These are phyloP conservation scores for Fragum fragum DNA, from an alignment of 2,888 invertebrate genomes.

Conservation along the genomic window DNA sequence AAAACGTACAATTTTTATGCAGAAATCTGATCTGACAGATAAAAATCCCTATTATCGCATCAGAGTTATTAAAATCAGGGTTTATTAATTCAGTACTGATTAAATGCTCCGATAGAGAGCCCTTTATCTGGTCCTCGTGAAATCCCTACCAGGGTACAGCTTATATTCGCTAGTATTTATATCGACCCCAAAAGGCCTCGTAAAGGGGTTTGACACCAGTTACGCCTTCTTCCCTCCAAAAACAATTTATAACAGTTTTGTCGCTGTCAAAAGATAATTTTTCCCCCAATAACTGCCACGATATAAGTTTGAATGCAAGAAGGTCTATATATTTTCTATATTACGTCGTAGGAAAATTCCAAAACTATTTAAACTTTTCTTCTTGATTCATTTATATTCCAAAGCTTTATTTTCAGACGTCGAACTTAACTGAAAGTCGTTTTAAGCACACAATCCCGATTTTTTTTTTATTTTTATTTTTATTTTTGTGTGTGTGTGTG, in stretches of 20 bases:
- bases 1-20: neutral
- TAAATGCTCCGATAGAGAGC: slow-evolving; percentile 3
- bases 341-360: too few species aligned
- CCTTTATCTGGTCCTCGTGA: slow-evolving; percentile 20
- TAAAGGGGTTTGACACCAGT: slow-evolving; percentile 7
- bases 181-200: neutral
- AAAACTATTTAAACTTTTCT: too few species aligned
- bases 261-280: too few species aligned
- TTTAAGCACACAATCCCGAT: too few species aligned
- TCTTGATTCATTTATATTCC: too few species aligned
- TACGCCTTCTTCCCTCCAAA: slow-evolving; percentile 22
- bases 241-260: neutral
- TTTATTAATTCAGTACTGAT: slow-evolving; percentile 20
- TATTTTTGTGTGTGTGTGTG: too few species aligned
- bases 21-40: neutral
- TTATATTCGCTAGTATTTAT: neutral
- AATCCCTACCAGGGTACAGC: slow-evolving; percentile 7
- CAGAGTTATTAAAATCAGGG: slow-evolving; percentile 1
- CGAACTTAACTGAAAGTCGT: too few species aligned
- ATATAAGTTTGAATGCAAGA: too few species aligned
- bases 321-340: too few species aligned
- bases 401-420: too few species aligned
- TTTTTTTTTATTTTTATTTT: too few species aligned
- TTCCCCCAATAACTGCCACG: too few species aligned
- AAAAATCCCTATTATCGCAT: slow-evolving; percentile 18